phyloP scores from a whole-genome alignment of 2,113 vertebrate species.

The Barbus barbus region DNA sequence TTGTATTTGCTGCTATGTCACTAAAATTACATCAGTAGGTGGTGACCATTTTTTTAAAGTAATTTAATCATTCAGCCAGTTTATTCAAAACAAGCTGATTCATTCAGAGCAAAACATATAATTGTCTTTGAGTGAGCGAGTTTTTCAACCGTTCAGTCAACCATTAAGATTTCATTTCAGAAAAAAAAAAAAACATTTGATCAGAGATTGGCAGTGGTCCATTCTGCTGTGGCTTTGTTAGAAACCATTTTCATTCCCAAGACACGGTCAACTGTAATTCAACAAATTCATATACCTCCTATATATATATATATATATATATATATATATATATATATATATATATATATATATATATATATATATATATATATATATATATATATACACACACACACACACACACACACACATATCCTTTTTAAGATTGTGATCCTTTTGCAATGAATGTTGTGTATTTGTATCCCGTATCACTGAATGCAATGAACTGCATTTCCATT shows the following conservation, averaged over 20 bases:
- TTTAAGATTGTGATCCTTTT: background rate
- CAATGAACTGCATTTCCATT: background rate
- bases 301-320: background rate
- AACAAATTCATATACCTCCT: background rate
- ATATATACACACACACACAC: no score
- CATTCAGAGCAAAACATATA: no score
- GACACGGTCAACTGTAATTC: background rate
- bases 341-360: no score
- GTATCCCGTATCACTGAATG: background rate
- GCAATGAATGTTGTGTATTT: background rate
- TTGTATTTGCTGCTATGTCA: no score
- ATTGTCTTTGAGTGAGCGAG: background rate
- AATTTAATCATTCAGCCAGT: no score
- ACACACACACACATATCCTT: no score
- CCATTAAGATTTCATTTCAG: background rate
- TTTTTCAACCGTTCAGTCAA: background rate
- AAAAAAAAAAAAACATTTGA: background rate
- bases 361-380: no score
- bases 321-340: no score
- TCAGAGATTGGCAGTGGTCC: background rate
- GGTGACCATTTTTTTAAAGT: no score
- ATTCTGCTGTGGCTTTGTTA: background rate
- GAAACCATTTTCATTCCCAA: background rate
- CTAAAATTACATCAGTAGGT: no score
- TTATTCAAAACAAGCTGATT: no score